These are phyloP conservation scores for Tachysurus vachellii DNA, from an alignment of 2,113 vertebrate species.

Conservation along the genomic window DNA sequence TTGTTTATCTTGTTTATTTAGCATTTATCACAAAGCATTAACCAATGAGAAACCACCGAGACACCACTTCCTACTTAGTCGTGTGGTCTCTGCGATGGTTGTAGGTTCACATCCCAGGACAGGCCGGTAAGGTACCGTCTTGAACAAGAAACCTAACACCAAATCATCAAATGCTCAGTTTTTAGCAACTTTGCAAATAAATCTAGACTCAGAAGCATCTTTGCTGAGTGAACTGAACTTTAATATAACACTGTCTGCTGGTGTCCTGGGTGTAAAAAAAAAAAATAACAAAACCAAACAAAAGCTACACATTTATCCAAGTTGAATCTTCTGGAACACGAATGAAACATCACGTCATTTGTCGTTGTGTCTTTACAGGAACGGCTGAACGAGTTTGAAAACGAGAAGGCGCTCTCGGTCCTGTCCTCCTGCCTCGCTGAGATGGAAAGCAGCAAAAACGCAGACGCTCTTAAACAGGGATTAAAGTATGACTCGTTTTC, in stretches of 20 bases:
- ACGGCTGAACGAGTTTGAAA: conserved; percentile 82
- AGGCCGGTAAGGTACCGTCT: not conserved
- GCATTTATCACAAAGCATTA: not conserved
- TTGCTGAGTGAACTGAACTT: no score
- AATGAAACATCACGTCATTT: not conserved
- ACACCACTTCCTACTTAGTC: not conserved
- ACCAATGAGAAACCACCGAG: not conserved
- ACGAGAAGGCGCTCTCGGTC: conserved; percentile 78
- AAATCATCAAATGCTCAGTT: not conserved
- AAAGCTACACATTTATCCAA: no score
- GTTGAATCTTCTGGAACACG: no score
- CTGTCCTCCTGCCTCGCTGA: conserved; percentile 72
- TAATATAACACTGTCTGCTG: no score
- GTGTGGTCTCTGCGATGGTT: not conserved
- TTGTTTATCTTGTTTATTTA: not conserved
- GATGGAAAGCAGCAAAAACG: conserved; percentile 78
- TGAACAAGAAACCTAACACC: not conserved
- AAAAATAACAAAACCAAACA: no score
- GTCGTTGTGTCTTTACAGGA: conserved; percentile 71
- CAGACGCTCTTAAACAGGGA: conserved; percentile 76
- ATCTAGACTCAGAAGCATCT: no score
- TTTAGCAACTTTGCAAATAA: no score
- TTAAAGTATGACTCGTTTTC: conserved; percentile 72
- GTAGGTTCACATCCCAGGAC: not conserved
- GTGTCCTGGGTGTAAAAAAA: no score